A percentile compares a stretch with the other conserved stretches of the same genome.
These are phyloP conservation scores for Steatocranus sp. DNA, from an alignment of 2,797 vertebrate genomes.

Conservation along the genomic window DNA sequence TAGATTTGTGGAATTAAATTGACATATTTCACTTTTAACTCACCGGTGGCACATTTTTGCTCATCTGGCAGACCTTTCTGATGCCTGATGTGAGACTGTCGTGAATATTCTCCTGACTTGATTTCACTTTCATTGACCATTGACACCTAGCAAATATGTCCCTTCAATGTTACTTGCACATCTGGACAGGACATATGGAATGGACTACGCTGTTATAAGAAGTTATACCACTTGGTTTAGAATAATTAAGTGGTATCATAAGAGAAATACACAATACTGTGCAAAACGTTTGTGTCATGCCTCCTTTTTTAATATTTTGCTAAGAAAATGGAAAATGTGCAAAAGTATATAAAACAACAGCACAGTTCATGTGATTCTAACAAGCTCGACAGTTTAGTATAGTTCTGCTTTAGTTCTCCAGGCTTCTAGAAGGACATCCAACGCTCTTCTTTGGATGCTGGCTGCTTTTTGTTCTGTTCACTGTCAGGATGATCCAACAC, in stretches of 20 bases:
- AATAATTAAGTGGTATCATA: background rate
- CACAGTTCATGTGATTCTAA: background rate
- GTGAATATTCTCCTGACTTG: slow-evolving; percentile 7
- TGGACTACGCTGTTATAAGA: background rate
- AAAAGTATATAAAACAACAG: background rate
- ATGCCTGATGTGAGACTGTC: background rate
- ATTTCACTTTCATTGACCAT: background rate
- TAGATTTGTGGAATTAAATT: background rate
- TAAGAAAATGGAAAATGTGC: background rate
- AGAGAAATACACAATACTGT: background rate
- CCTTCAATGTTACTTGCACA: background rate
- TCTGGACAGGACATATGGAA: background rate
- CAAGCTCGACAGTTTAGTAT: accelerated
- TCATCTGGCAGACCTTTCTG: background rate
- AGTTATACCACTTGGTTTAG: background rate
- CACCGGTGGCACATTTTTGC: background rate
- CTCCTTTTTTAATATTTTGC: background rate
- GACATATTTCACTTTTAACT: background rate
- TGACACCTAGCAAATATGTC: background rate
- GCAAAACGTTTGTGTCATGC: background rate
- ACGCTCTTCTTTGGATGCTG: background rate
- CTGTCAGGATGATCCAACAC: background rate
- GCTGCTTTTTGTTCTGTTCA: background rate
- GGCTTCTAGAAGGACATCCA: background rate
- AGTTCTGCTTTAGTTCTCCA: background rate